phyloP scores from a whole-genome alignment of 2,113 vertebrate genomes.

The Ceratotherium simum region DNA sequence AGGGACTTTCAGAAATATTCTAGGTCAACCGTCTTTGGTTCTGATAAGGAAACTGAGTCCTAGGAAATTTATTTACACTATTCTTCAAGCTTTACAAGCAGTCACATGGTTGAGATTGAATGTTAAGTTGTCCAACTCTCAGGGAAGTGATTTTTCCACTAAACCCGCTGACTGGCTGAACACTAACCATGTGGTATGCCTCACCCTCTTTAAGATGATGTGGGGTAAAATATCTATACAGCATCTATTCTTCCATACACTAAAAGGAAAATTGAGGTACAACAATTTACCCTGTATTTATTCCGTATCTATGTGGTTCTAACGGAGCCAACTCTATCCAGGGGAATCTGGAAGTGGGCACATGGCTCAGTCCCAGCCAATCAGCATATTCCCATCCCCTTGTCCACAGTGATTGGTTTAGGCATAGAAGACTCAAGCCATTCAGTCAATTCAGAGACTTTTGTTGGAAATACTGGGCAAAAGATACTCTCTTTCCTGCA shows the following conservation, averaged over 20 bases:
- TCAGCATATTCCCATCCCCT: neutral
- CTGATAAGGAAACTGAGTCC: neutral
- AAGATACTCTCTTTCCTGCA: neutral
- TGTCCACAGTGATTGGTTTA: neutral
- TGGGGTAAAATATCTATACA: neutral
- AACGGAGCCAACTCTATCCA: neutral
- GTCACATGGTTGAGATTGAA: neutral
- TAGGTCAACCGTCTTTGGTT: neutral
- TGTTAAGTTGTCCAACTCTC: neutral
- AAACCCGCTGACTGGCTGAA: neutral
- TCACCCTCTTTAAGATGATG: neutral
- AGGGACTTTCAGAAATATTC: neutral
- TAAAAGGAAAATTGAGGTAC: neutral
- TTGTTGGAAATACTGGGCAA: neutral
- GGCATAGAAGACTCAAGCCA: neutral
- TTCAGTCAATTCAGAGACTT: neutral
- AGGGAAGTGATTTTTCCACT: neutral
- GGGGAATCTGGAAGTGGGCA: neutral
- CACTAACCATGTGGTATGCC: neutral
- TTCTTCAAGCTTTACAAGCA: neutral
- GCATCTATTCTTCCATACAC: neutral
- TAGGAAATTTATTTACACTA: neutral
- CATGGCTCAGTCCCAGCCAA: neutral
- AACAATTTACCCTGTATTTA: neutral
- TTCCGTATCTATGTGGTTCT: neutral